Percentiles rank a stretch among this genome's conserved stretches.
phyloP scores from a whole-genome alignment of 2,797 vertebrate species.

The Prionace glauca region DNA sequence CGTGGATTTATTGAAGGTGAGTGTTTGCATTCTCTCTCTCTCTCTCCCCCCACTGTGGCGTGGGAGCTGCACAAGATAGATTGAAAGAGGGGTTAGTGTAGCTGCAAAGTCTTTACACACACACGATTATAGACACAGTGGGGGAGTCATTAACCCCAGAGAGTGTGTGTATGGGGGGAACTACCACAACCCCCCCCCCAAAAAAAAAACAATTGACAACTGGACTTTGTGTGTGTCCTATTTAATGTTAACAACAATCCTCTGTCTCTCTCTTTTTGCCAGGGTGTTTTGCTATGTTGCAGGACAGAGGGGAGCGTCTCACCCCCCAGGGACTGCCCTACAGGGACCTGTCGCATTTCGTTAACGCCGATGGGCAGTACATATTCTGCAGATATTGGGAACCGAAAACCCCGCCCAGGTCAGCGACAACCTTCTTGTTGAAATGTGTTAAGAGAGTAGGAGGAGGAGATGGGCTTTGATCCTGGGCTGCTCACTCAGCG shows the following conservation, averaged over 20 bases:
- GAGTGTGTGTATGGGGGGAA: too few relatives aligned
- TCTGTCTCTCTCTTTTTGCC: too few relatives aligned
- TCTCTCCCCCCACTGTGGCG: not conserved
- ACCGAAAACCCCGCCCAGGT: not conserved
- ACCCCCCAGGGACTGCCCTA: not conserved
- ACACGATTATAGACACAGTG: too few relatives aligned
- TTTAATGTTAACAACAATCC: too few relatives aligned
- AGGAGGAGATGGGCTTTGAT: not conserved
- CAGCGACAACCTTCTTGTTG: not conserved
- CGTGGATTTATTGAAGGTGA: not conserved
- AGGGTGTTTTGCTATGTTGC: not conserved
- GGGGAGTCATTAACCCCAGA: too few relatives aligned
- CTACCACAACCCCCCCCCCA: too few relatives aligned
- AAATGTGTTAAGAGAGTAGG: not conserved
- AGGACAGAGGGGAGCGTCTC: not conserved
- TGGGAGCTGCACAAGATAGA: not conserved
- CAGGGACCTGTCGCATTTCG: not conserved
- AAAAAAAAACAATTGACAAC: not conserved
- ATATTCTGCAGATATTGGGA: not conserved
- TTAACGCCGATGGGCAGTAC: not conserved
- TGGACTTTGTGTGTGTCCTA: not conserved
- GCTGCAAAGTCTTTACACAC: not conserved
- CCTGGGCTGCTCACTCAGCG: not conserved
- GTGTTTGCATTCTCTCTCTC: not conserved
- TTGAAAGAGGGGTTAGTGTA: not conserved